Base-by-base conservation (phyloP, 1,140 invertebrate species). In the Agrilus planipennis region DNA sequence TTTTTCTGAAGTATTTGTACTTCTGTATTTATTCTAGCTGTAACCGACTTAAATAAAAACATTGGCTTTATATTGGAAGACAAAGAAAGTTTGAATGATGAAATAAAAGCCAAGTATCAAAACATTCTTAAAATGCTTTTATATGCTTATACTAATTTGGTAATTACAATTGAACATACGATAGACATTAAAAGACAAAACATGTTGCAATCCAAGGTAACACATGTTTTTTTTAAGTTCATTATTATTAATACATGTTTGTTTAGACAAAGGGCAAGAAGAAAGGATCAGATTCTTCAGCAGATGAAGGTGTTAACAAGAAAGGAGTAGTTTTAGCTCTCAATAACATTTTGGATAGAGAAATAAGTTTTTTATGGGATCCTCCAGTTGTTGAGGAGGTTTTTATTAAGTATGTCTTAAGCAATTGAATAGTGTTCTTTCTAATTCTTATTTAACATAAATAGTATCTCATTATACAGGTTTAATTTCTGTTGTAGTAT, bases 331-430 rank as follows among this genome's bases (percentile, higher is more conserved):
- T 59, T 12, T 11, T 50, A 21, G 18, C 34, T 12, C 25, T 59
- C 4, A 49, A 50, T 34, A 46, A 45, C 16, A 39, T 59, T 34
- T 35, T 59, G 2, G 50, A 59, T 40, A 38, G 39, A 22, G 50
- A 57, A 20, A 54, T 59, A n/a, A 41, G 36, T 31, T 61, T 71
- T 43, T 63, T 84, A 4, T 84, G 77, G 76, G 64, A 72, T 42
- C 78, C 79, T 40, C 77, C 78, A n/a, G 65, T 82, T 16, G 69
- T 76, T 16, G 81, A 84, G 54, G 73, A 80, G 52, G 67, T 75
- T 34, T 79, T 81, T 64, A 63, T 81, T 20, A 72, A 67, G 75
- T 79, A 64, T 64, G 58, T 58, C 39, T 48, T 30, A 27, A 45
- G 27, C 14, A 41, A 21, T 17, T 39, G 14, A 9, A 20, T 20